Evolutionary conservation across 2,888 invertebrate genomes (phyloP), one percentile per base, ranked within the genome.

Genomic region (Acrobasis consociella): DNA sequence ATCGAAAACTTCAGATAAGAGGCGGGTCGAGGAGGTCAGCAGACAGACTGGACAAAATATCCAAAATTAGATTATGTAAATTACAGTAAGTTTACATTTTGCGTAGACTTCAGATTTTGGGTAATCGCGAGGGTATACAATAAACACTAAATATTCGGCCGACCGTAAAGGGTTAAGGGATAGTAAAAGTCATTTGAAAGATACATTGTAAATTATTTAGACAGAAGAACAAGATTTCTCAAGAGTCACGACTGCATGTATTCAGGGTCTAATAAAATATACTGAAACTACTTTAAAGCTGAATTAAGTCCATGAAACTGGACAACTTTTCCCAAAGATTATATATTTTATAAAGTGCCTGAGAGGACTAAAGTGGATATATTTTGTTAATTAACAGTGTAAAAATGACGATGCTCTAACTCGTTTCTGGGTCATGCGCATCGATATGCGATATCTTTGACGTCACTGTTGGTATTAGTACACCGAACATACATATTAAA

Each of bases 1-100:
- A 46, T 46, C 13, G n/a, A 46, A 46, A 46, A 46, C 46, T 46
- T 13, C 13, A 13, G 13, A 2, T n/a, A 46, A 46, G 5, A 46
- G 46, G 46, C 46, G n/a, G 46, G 46, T 46, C 46, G n/a, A 46
- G n/a, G 5, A 46, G 46, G n/a, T 46, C 42, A 42, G 42, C 46
- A n/a, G 46, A 46, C 46, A 46, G 46, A 46, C 46, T 46, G 46
- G 46, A 46, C 46, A 46, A 5, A 46, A 46, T 46, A n/a, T 46
- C n/a, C 46, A 46, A 46, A 5, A 46, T 46, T 46, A 46, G 46
- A 46, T 46, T 46, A 13, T 46, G 46, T 11, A 46, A 46, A 46
- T 46, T 13, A 13, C 46, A 13, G 31, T 46, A n/a, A 46, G 46
- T 46, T 46, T 46, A 46, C 11, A 46, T 11, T 46, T 46, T n/a